A percentile compares a stretch with the other conserved stretches of the same genome.
Conservation (phyloP, 30 jellyfish, hydroid and myxozoan species). For the Hydractinia symbiolongicarpus region DNA sequence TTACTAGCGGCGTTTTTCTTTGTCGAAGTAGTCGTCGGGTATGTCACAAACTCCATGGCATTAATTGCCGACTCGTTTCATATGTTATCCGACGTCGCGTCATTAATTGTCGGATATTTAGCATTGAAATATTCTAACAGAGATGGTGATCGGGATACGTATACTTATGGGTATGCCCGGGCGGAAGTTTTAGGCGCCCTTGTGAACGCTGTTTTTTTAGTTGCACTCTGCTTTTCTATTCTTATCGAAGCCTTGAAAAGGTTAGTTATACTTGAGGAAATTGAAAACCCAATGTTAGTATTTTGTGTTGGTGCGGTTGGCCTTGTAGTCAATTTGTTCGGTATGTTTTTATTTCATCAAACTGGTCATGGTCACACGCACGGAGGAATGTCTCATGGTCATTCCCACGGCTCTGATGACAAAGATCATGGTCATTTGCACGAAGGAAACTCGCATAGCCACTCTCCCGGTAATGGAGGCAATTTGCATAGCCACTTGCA, state of each 20-base stretch:
- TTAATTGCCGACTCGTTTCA: slow-evolving; percentile 95
- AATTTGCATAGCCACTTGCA: not conserved
- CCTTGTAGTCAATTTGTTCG: slow-evolving; percentile 85
- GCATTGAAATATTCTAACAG: slow-evolving; percentile 63
- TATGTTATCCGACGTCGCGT: slow-evolving; percentile 95
- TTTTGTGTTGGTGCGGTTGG: slow-evolving; percentile 92
- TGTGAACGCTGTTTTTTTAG: slow-evolving; percentile 94
- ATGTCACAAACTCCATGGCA: slow-evolving; percentile 96
- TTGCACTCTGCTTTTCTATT: slow-evolving; percentile 89
- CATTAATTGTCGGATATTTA: slow-evolving; percentile 84
- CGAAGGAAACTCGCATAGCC: not conserved
- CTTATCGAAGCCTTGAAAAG: slow-evolving; percentile 83
- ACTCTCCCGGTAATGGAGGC: not conserved
- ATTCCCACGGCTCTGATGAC: slow-evolving; percentile 58
- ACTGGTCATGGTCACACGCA: slow-evolving; percentile 94
- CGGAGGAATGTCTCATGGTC: slow-evolving; percentile 67
- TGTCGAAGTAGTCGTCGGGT: slow-evolving; percentile 89
- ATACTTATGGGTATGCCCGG: slow-evolving; percentile 93
- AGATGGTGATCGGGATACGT: slow-evolving; percentile 63
- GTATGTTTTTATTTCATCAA: slow-evolving; percentile 91
- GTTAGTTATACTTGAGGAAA: slow-evolving; percentile 64
- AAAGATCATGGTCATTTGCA: not conserved
- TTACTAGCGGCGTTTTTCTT: slow-evolving; percentile 66
- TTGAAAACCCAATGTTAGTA: slow-evolving; percentile 80
- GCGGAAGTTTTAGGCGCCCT: slow-evolving; percentile 97